Conservation (phyloP, 92 coral and sea anemone species). For the Heteractis magnifica region DNA sequence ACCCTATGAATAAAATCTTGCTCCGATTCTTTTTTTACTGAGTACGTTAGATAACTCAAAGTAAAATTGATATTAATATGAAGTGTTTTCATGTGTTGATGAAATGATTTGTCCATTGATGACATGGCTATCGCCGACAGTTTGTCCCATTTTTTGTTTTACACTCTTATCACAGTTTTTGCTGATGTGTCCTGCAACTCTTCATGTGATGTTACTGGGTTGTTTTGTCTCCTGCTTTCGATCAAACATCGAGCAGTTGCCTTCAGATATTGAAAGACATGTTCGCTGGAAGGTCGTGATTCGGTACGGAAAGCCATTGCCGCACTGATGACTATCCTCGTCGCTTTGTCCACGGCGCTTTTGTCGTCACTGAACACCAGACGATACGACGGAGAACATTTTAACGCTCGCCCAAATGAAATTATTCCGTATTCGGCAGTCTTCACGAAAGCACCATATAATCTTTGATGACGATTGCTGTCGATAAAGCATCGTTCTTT, state of each 20-base stretch:
- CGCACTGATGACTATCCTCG: slow-evolving; percentile 13
- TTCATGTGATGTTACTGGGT: not conserved
- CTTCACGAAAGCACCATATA: slow-evolving; percentile 80
- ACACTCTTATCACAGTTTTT: not conserved
- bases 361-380: slow-evolving; percentile 27
- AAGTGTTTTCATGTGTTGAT: too few species aligned
- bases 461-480: slow-evolving; percentile 26
- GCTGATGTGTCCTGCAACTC: not conserved
- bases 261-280: slow-evolving; percentile 23
- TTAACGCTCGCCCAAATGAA: slow-evolving; percentile 33
- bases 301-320: slow-evolving; percentile 15
- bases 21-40: too few species aligned
- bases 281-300: slow-evolving; percentile 35
- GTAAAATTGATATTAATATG: too few species aligned
- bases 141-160: not conserved
- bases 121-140: too few species aligned
- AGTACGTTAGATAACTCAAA: too few species aligned
- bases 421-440: not conserved
- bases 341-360: slow-evolving; percentile 16
- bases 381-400: not conserved
- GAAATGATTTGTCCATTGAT: too few species aligned
- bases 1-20: too few species aligned
- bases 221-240: slow-evolving; percentile 15
- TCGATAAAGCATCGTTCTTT: slow-evolving; percentile 65
- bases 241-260: slow-evolving; percentile 20